Base-by-base conservation (phyloP, 1,140 invertebrate genomes). In the Eriocheir sinensis region DNA sequence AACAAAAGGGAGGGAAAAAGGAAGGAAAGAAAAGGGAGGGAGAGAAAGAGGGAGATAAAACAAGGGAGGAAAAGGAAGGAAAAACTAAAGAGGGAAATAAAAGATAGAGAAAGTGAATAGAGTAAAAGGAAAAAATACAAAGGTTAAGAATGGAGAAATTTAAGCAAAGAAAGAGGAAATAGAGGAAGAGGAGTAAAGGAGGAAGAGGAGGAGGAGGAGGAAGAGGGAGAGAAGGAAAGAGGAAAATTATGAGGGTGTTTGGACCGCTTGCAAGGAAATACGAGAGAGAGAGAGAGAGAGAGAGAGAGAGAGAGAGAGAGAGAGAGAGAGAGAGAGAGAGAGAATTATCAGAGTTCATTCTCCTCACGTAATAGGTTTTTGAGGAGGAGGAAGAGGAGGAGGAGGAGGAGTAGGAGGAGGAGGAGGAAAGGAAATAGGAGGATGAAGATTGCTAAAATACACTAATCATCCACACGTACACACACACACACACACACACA, bases 241-340 rank as follows among this genome's bases (percentile, higher is more conserved):
- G 27, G 12, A 27, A 72, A 27, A 12, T 27, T 27, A 12, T 12
- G 12, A 72, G 12, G 53, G 27, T 72, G 53, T 12, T 72, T 12
- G 12, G 27, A 27, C 27, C 27, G 53, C 27, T 72, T 36, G 81
- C 34, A 36, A 32, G 21, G n/a, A 36, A 83, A 32, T 36, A 36
- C 34, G 81, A 83, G 81, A 83, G 81, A 83, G 81, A 83, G 81
- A 83, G 81, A 83, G 81, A 83, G 81, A 83, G 81, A 32, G 30
- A 83, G 81, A 83, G 81, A 32, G 81, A 83, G 81, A 83, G 81
- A 83, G 81, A 83, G 81, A 83, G 81, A 83, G 81, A 83, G 81
- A 83, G 81, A 83, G 81, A 83, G 81, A 83, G 81, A 83, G 81
- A 83, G 30, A 83, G 81, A 83, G 81, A 83, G 81, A 83, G 81